phyloP scores from a whole-genome alignment of 2,888 invertebrate species.

The Drosophila lacicola region DNA sequence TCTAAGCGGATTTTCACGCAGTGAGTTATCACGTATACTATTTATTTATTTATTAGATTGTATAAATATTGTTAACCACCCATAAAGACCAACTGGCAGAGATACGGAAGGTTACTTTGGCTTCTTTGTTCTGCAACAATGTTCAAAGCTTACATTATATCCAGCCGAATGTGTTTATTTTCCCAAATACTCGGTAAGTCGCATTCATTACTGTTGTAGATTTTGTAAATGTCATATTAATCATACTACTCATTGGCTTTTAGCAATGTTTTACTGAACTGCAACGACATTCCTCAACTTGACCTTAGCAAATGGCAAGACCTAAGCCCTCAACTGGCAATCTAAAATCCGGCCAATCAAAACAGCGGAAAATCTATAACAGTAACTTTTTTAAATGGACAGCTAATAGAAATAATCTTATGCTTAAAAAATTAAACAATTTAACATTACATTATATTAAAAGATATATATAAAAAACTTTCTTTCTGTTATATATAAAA shows the following conservation, averaged over 20 bases:
- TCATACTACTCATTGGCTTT: neutral
- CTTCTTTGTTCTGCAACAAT: slow-evolving; percentile 92
- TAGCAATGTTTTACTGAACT: slow-evolving; percentile 71
- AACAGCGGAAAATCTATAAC: neutral
- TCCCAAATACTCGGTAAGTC: slow-evolving; percentile 71
- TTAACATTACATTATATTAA: too few species aligned
- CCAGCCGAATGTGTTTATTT: slow-evolving; percentile 86
- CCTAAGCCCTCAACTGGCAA: slow-evolving; percentile 49
- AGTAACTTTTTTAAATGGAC: slow-evolving; percentile 1
- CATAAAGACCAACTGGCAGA: slow-evolving; percentile 89
- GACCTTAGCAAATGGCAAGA: slow-evolving; percentile 79
- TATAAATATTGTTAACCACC: neutral
- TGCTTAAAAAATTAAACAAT: too few species aligned
- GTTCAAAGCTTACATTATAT: slow-evolving; percentile 87
- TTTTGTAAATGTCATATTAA: too few species aligned
- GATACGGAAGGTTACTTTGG: slow-evolving; percentile 91
- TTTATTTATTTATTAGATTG: too few species aligned
- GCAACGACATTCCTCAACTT: slow-evolving; percentile 69
- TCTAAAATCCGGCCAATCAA: slow-evolving; percentile 3
- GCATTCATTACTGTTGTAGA: too few species aligned
- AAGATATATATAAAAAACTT: too few species aligned
- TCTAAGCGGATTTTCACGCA: slow-evolving; percentile 86
- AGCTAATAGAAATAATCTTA: neutral
- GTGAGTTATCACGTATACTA: slow-evolving; percentile 72
- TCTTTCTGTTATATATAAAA: too few species aligned